Percentiles rank a stretch among this genome's conserved stretches.
Evolutionary conservation across 2,797 vertebrate genomes (phyloP).

Genomic region (Gobio occitaniae): DNA sequence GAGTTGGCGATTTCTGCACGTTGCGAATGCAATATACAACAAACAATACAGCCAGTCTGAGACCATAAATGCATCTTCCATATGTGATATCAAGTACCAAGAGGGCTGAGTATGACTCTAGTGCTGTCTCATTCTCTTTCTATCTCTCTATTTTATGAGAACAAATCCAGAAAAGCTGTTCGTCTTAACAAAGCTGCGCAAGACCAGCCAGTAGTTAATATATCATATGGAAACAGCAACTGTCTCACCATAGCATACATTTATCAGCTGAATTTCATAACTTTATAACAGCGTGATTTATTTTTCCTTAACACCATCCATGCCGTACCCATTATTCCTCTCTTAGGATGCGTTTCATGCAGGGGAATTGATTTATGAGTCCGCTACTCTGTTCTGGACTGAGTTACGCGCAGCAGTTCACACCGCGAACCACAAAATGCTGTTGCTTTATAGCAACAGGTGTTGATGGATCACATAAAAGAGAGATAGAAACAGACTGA

Average conservation of each 20-base stretch:
- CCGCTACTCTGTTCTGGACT: conserved; percentile 31
- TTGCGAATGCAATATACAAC: not conserved
- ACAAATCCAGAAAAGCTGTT: conserved; percentile 12
- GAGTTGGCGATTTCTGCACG: not conserved
- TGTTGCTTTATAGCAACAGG: conserved; percentile 51
- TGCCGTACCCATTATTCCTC: conserved; percentile 16
- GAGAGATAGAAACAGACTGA: conserved; percentile 22
- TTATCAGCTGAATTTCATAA: conserved; percentile 28
- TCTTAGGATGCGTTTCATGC: conserved; percentile 29
- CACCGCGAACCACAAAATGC: conserved; percentile 23
- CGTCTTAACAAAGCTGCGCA: not conserved
- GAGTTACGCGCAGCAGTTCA: conserved; percentile 16
- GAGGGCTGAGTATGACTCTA: not conserved
- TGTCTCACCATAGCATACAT: not conserved
- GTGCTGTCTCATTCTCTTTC: conserved; percentile 6
- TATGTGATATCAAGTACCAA: not conserved
- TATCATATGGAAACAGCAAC: conserved; percentile 7
- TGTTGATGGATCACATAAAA: conserved; percentile 52
- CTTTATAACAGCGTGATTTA: conserved; percentile 42
- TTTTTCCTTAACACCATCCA: conserved; percentile 35
- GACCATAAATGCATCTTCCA: not conserved
- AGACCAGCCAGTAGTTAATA: not conserved
- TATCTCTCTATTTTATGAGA: conserved; percentile 14
- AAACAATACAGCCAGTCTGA: not conserved
- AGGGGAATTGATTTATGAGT: conserved; percentile 38